Evolutionary conservation across 2,113 vertebrate genomes (phyloP), one percentile per base, ranked within the genome.

Genomic region (Barnardius zonarius): DNA sequence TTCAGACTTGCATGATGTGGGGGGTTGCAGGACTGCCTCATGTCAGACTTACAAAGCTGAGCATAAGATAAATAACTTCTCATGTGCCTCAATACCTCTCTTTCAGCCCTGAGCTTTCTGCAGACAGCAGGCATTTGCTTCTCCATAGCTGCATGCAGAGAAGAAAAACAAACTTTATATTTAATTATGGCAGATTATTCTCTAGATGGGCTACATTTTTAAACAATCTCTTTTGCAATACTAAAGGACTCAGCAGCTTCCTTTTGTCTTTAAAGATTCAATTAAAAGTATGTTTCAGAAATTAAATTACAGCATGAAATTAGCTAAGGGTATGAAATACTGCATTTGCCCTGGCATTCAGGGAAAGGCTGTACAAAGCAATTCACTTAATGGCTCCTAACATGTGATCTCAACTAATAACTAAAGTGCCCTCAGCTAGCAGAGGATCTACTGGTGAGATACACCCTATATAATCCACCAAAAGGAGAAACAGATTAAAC

Each of bases 371-470:
- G 81, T 95, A 92, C 95, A 96, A 97, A 98, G 97, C 97, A 98
- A 98, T 98, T 98, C 97, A 92, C 97, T 98, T 98, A 98, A 98
- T 98, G 97, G 97, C 89, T 97, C 91, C 95, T 96, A 97, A 96
- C 96, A 97, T 89, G 96, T 97, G 96, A 98, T 97, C 93, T 97
- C 97, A 97, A 96, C 97, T 98, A 98, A 98, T 98, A 98, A 98
- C 94, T 92, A 89, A 97, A 98, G 97, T 98, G 97, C 97, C 95
- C 95, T 97, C 92, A 96, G 96, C 95, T 89, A 75, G 54, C 97
- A 95, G 94, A 96, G 97, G 98, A 97, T 97, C 97, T 97, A 88
- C 96, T 93, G 76, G 95, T 66, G 73, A 97, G 96, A 96, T 93
- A 95, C 10, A 5, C 81, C 96, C 93, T 84, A 31, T 90, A 86